phyloP scores from a whole-genome alignment of 2,888 invertebrate species.

The Dioctria linearis region DNA sequence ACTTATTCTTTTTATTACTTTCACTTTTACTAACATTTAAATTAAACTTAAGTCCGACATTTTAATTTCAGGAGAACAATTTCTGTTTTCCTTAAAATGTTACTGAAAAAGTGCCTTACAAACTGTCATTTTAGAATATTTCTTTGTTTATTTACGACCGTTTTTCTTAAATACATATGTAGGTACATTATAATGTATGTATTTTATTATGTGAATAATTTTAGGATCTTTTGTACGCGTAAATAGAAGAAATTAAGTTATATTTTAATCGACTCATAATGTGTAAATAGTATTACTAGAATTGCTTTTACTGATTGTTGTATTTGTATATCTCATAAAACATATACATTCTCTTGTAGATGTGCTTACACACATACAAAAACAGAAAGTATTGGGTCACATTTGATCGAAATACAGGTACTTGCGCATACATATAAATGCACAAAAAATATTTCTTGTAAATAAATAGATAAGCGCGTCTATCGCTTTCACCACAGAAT shows the following conservation, averaged over 20 bases:
- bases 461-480: too few relatives aligned
- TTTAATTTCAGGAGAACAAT: slow-evolving; percentile 22
- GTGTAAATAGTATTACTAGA: background rate
- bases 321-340: slow-evolving; percentile 11
- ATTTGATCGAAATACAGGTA: too few relatives aligned
- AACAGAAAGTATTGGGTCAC: too few relatives aligned
- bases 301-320: slow-evolving; percentile 30
- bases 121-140: slow-evolving; percentile 41
- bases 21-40: slow-evolving; percentile 10
- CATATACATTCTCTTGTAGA: too few relatives aligned
- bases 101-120: slow-evolving; percentile 44
- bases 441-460: too few relatives aligned
- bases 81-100: slow-evolving; percentile 34
- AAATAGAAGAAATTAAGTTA: slow-evolving; percentile 25
- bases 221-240: slow-evolving; percentile 43
- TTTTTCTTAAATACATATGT: background rate
- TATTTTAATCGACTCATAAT: too few relatives aligned
- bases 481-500: too few relatives aligned
- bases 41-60: background rate
- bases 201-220: background rate
- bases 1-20: background rate
- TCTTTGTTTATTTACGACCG: slow-evolving; percentile 1
- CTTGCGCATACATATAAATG: too few relatives aligned
- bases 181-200: too few relatives aligned
- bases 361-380: too few relatives aligned